Evolutionary conservation across 23 tunicate genomes (phyloP), one percentile per base, ranked within the genome.

Genomic region (Diplosoma virens): DNA sequence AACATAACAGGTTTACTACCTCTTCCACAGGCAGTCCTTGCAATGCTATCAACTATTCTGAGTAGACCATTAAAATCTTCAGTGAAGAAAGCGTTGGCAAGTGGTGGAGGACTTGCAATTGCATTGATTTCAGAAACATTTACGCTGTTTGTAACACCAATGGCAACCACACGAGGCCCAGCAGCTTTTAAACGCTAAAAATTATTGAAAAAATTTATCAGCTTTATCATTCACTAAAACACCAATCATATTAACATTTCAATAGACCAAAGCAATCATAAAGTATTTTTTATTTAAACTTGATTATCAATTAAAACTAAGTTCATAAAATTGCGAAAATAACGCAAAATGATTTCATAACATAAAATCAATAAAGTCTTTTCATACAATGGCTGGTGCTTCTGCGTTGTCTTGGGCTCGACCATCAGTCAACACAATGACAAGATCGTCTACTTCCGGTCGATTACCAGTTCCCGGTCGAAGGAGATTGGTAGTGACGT

Each of bases 391-490:
- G 5, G 73, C 97, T 21, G 79, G 67, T n/a, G 25, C 28, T 25
- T 59, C 93, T 20, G 97, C 87, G 23, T 80, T 59, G 65, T 92
- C 97, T 36, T 92, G 97, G 1, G 97, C 87, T 76, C 79, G 76
- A 30, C 97, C 97, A 37, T 92, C 97, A 27, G 97, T 92, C 27
- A 92, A 54, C 22, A 92, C 92, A 59, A 92, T 54, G 14, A 85
- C 97, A 14, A 85, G n/a, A 59, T 81, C 83, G 0, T 92, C 77
- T 32, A 85, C 81, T 33, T 58, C 80, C 3, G 65, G 66, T 37
- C 97, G 77, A 58, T 92, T 60, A 23, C 89, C 93, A 9, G 71
- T 66, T 2, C 32, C 28, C 11, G 54, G 67, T 17, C 69, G 45
- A 33, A 92, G 81, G 24, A 70, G 31, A 25, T 61, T 64, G 23